Percentiles rank a stretch among this genome's conserved stretches.
Conservation (phyloP, 2,888 invertebrate species). For the Pycnomerus fuliginosus region DNA sequence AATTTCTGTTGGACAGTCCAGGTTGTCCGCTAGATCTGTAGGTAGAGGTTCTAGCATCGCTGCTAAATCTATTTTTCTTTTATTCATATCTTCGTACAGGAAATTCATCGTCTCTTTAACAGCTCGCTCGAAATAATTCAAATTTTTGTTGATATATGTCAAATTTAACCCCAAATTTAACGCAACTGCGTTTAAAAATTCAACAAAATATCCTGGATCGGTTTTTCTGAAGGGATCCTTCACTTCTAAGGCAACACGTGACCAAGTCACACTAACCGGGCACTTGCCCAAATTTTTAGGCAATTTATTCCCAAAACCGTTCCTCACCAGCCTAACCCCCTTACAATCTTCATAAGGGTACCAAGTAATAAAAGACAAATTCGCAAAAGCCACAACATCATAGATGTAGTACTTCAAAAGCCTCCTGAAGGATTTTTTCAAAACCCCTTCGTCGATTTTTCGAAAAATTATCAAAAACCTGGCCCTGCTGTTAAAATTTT, state of each 20-base stretch:
- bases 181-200: neutral
- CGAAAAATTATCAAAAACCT: no score
- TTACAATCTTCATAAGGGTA: slow-evolving; percentile 14
- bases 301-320: slow-evolving; percentile 4
- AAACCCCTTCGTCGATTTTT: no score
- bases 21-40: neutral
- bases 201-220: slow-evolving; percentile 9
- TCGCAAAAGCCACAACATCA: slow-evolving; percentile 5
- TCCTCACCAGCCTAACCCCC: slow-evolving; percentile 1
- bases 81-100: no score
- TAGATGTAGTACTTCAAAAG: slow-evolving; percentile 6
- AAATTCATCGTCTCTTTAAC: no score
- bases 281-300: slow-evolving; percentile 3
- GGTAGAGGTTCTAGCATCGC: no score
- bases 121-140: neutral
- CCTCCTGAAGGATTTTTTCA: neutral
- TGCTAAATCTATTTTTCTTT: no score
- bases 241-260: neutral
- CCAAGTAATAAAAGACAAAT: slow-evolving; percentile 11
- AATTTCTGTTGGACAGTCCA: slow-evolving; percentile 2
- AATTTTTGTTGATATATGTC: slow-evolving; percentile 1
- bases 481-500: no score
- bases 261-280: slow-evolving; percentile 6
- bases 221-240: slow-evolving; percentile 4
- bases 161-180: neutral